These are phyloP conservation scores for Chrysopilus asiliformis DNA, from an alignment of 2,888 invertebrate genomes.

Conservation along the genomic window DNA sequence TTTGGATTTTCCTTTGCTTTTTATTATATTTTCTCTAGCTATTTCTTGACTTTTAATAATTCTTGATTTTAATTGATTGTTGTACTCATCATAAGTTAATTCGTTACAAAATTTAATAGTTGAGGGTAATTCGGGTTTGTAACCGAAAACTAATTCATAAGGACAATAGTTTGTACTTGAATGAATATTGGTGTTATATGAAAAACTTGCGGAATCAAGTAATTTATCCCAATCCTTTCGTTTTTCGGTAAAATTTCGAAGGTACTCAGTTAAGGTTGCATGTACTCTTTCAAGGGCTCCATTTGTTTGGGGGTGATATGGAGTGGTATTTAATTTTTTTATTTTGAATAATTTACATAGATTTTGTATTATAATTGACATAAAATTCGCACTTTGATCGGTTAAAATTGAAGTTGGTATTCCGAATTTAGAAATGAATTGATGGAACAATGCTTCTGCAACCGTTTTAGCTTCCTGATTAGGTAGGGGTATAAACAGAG, in stretches of 20 bases:
- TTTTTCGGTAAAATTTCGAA: slow-evolving; percentile 17
- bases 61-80: not conserved
- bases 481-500: slow-evolving; percentile 21
- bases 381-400: no score
- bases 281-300: slow-evolving; percentile 27
- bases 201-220: slow-evolving; percentile 4
- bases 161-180: slow-evolving; percentile 4
- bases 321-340: slow-evolving; percentile 20
- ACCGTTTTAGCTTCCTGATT: slow-evolving; percentile 24
- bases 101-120: not conserved
- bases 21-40: not conserved
- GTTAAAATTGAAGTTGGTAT: slow-evolving; percentile 7
- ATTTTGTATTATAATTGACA: slow-evolving; percentile 20
- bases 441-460: slow-evolving; percentile 13
- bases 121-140: slow-evolving; percentile 2
- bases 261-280: slow-evolving; percentile 20
- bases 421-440: slow-evolving; percentile 5
- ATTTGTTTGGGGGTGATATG: slow-evolving; percentile 21
- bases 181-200: slow-evolving; percentile 5
- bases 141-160: slow-evolving; percentile 6
- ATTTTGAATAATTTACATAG: slow-evolving; percentile 21
- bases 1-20: not conserved
- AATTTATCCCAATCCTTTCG: slow-evolving; percentile 3
- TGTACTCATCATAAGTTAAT: not conserved
- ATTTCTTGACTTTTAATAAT: not conserved